A percentile compares a stretch with the other conserved stretches of the same genome.
Conservation (phyloP, 2,113 vertebrate genomes). For the Gasterosteus nipponicus region DNA sequence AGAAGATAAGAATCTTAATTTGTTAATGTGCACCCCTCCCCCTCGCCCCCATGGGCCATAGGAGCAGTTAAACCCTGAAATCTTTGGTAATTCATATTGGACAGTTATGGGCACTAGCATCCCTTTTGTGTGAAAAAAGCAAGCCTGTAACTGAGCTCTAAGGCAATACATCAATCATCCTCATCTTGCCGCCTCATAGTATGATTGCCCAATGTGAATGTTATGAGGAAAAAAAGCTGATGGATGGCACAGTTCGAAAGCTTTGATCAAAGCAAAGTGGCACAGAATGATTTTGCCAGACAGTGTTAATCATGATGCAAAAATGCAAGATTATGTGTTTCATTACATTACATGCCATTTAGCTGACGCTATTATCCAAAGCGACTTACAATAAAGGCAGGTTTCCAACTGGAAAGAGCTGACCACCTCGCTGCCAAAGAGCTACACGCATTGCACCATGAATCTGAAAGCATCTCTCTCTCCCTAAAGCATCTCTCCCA, state of each 20-base stretch:
- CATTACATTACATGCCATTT: too few relatives aligned
- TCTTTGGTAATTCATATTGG: constrained; percentile 68
- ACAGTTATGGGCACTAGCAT: constrained; percentile 55
- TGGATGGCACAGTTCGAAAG: neutral
- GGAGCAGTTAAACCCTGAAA: constrained; percentile 62
- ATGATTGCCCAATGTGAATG: constrained; percentile 27
- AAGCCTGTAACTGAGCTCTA: constrained; percentile 28
- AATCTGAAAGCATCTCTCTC: constrained; percentile 37
- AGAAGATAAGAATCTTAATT: constrained; percentile 45
- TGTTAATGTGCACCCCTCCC: neutral
- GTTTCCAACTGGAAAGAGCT: constrained; percentile 37
- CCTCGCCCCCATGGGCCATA: constrained; percentile 17
- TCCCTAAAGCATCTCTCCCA: constrained; percentile 28
- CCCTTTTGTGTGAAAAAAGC: constrained; percentile 42
- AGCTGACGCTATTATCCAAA: too few relatives aligned
- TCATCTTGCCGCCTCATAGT: constrained; percentile 22
- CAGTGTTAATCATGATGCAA: constrained; percentile 45
- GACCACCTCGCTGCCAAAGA: neutral
- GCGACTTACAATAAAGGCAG: too few relatives aligned
- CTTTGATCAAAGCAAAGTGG: constrained; percentile 45
- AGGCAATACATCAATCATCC: constrained; percentile 38
- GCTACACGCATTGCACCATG: constrained; percentile 36
- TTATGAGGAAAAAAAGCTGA: constrained; percentile 38
- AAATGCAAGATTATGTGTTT: constrained; percentile 30
- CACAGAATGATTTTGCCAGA: neutral